These are phyloP conservation scores for Echinops telfairi DNA, from an alignment of 2,113 vertebrate genomes.

Conservation along the genomic window DNA sequence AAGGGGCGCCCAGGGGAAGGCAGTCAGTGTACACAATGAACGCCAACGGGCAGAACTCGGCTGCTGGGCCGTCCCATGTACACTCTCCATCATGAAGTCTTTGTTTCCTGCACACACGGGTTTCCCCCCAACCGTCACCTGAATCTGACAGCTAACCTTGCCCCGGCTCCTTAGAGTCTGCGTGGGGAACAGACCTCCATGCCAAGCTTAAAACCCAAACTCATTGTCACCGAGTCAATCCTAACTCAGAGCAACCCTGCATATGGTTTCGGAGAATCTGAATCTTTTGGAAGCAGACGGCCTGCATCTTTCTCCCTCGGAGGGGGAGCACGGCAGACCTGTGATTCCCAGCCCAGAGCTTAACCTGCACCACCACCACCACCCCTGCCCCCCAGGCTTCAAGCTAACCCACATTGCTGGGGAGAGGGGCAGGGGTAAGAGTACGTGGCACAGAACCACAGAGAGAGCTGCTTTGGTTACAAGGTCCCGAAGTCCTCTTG, in stretches of 20 bases:
- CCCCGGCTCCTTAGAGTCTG: too few relatives aligned
- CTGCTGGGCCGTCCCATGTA: neutral
- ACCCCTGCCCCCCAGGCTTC: too few relatives aligned
- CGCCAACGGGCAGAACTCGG: neutral
- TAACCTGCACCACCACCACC: too few relatives aligned
- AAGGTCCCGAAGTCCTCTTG: rapidly evolving
- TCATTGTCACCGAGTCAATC: neutral
- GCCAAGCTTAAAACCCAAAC: neutral
- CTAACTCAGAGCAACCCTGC: too few relatives aligned
- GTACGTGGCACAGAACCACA: neutral
- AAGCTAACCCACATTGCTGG: neutral
- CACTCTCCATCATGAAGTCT: neutral
- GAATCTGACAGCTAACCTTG: neutral
- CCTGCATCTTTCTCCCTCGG: too few relatives aligned
- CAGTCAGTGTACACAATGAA: rapidly evolving
- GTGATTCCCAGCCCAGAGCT: too few relatives aligned
- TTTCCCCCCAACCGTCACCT: neutral
- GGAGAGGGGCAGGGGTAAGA: neutral
- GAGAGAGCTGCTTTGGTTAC: neutral
- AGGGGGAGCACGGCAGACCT: too few relatives aligned
- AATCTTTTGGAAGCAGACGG: too few relatives aligned
- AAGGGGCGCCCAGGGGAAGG: too few relatives aligned
- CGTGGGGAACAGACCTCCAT: too few relatives aligned
- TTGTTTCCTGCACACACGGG: neutral
- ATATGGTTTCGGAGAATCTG: too few relatives aligned